Evolutionary conservation across 2,113 vertebrate species (phyloP).

Genomic region (Pontoporia blainvillei): DNA sequence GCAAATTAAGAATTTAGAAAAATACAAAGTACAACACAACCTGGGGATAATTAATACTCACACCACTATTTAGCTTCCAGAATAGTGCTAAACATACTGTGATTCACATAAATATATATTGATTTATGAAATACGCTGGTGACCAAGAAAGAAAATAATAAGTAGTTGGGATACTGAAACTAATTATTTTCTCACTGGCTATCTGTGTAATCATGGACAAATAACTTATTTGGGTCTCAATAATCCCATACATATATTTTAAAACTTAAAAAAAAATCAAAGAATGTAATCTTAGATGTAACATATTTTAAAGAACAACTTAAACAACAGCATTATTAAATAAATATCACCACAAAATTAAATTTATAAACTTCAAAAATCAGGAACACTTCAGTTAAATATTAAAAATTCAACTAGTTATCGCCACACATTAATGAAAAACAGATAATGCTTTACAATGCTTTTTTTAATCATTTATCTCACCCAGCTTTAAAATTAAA

Average conservation of each 20-base stretch:
- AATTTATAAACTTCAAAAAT: background rate
- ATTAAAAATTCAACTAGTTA: background rate
- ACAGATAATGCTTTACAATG: background rate
- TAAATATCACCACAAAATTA: background rate
- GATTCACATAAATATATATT: background rate
- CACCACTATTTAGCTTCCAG: background rate
- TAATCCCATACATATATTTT: background rate
- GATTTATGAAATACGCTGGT: background rate
- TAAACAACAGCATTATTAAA: background rate
- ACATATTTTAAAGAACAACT: background rate
- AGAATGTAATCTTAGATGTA: background rate
- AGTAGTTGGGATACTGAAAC: background rate
- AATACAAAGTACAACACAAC: background rate
- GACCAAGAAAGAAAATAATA: background rate
- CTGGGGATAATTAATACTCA: background rate
- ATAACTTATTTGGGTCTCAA: background rate
- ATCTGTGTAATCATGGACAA: background rate
- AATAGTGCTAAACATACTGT: background rate
- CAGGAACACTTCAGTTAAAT: background rate
- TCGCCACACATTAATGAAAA: background rate
- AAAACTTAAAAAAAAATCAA: background rate
- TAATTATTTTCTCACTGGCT: background rate
- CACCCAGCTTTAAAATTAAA: background rate
- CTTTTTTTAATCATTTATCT: background rate
- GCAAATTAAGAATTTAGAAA: background rate